Evolutionary conservation across 1,140 invertebrate genomes (phyloP), one percentile per base, ranked within the genome.

Genomic region (Manduca sexta): DNA sequence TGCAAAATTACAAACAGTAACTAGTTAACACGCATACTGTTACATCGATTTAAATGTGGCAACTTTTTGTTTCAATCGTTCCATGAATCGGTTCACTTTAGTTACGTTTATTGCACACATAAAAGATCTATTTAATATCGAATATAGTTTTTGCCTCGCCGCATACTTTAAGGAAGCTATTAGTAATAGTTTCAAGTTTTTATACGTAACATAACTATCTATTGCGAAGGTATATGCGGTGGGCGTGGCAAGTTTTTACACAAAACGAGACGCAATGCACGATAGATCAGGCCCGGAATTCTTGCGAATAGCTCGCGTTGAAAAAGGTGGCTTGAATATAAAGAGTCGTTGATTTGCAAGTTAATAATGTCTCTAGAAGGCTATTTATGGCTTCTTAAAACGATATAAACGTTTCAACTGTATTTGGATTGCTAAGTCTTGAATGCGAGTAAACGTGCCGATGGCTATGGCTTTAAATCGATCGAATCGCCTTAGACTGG

Each of bases 181-280:
- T 52, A 44, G 49, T 21, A 38, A 55, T 48, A 40, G 39, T 45
- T 52, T 44, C 38, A 16, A 42, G 46, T 63, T 63, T 63, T 52
- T 49, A 21, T 37, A n/a, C 11, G 17, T 12, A 12, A 29, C 45
- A 50, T 45, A 54, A 54, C 44, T 47, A 48, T 51, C 41, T 50
- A 45, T 54, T 59, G 45, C 48, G 37, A 49, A 42, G 42, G 35
- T 40, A 34, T 40, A 54, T 31, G 34, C 45, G 16, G 46, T 60
- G 56, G 64, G 62, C 56, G 69, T 52, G 56, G 56, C 56, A 30
- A 49, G 53, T 69, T 73, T 68, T 73, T 73, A 45, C 49, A 17
- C 14, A 12, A 48, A 48, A 14, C 39, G 17, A 33, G 17, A 31
- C 12, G 17, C 26, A 21, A 33, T 39, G 49, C 29, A 45, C 43